Evolutionary conservation across 2,113 vertebrate genomes (phyloP).

Genomic region (Struthio camelus): DNA sequence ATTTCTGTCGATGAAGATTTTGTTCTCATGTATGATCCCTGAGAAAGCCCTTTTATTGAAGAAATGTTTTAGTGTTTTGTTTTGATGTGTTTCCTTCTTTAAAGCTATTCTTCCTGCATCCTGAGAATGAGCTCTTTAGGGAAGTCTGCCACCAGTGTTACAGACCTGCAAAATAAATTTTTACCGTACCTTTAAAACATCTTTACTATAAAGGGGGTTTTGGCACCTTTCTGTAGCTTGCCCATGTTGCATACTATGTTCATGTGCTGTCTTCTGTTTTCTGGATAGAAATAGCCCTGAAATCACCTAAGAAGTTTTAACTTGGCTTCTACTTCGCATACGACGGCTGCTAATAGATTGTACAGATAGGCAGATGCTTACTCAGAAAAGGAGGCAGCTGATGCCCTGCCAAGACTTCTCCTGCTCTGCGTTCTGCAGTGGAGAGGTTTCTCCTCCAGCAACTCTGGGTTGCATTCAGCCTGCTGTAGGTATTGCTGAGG

Average conservation of each 20-base stretch:
- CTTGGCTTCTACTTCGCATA: background rate
- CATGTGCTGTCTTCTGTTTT: background rate
- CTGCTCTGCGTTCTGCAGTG: accelerated
- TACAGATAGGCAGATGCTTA: background rate
- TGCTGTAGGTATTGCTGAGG: background rate
- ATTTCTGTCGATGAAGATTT: background rate
- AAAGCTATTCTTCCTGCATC: background rate
- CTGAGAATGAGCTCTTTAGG: background rate
- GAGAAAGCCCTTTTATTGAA: background rate
- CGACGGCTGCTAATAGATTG: background rate
- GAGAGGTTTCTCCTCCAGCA: background rate
- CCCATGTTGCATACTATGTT: accelerated
- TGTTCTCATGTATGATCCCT: background rate
- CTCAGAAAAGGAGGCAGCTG: background rate
- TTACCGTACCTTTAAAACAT: background rate
- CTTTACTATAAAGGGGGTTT: background rate
- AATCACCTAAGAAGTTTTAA: background rate
- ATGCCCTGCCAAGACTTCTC: background rate
- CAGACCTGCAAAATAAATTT: background rate
- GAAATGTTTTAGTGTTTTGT: background rate
- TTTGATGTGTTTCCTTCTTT: background rate
- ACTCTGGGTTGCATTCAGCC: background rate
- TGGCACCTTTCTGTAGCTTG: accelerated
- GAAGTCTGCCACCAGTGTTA: background rate
- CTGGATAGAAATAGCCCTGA: background rate